Evolutionary conservation across 2,797 vertebrate species (phyloP).

Genomic region (Labroides dimidiatus): DNA sequence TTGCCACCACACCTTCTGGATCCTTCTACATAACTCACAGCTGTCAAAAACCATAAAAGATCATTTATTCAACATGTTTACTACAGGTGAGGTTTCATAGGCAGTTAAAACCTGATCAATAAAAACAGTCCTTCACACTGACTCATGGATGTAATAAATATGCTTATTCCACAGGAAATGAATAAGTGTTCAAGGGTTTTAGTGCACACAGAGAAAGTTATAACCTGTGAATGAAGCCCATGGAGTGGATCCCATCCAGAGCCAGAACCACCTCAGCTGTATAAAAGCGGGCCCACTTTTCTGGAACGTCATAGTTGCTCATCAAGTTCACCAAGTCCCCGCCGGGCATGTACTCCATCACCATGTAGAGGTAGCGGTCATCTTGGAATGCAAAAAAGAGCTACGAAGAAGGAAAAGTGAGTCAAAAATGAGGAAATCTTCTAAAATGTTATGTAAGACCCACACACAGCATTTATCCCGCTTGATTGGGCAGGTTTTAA

Average conservation of each 20-base stretch:
- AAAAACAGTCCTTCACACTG: no score
- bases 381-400: slow-evolving; percentile 99
- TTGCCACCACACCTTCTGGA: slow-evolving; percentile 1
- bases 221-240: slow-evolving; percentile 99
- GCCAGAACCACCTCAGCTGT: slow-evolving; percentile 98
- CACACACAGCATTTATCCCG: no score
- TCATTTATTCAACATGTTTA: not conserved
- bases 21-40: not conserved
- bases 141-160: no score
- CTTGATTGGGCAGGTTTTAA: not conserved
- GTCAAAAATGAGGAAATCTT: not conserved
- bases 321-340: slow-evolving; percentile 98
- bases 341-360: slow-evolving; percentile 99
- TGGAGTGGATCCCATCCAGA: slow-evolving; percentile 97
- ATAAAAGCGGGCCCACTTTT: slow-evolving; percentile 99
- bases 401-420: slow-evolving; percentile 67
- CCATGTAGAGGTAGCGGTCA: slow-evolving; percentile 98
- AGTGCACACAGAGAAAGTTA: not conserved
- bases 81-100: not conserved
- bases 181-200: no score
- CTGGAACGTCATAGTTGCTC: slow-evolving; percentile 98
- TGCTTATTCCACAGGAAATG: no score
- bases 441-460: no score
- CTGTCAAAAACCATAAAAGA: slow-evolving; percentile 2
- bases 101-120: no score